Evolutionary conservation across 2,888 invertebrate genomes (phyloP).

Genomic region (Apamea crenata): DNA sequence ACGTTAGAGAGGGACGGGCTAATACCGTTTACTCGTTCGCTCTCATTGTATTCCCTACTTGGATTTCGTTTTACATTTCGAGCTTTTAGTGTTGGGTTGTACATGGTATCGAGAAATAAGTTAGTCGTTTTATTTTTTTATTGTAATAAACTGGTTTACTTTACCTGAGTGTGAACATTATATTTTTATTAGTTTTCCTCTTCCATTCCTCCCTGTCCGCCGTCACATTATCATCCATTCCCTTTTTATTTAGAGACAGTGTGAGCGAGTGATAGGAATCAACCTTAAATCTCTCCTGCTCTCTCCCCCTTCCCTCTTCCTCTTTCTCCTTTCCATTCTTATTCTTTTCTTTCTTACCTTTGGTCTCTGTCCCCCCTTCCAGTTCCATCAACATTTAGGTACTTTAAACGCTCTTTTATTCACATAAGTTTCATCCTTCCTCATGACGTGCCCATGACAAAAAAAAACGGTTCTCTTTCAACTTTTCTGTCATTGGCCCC

Average conservation of each 20-base stretch:
- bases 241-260: background rate
- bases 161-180: background rate
- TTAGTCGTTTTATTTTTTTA: background rate
- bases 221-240: background rate
- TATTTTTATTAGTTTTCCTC: background rate
- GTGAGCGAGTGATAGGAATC: background rate
- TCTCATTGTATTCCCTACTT: slow-evolving; percentile 89
- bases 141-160: background rate
- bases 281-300: background rate
- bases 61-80: slow-evolving; percentile 89
- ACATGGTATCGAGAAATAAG: slow-evolving; percentile 65
- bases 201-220: background rate
- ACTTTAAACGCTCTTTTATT: no score
- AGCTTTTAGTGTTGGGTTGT: slow-evolving; percentile 74
- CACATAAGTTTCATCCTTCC: background rate
- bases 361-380: no score
- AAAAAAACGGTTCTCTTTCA: background rate
- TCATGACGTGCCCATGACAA: background rate
- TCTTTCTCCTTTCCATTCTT: no score
- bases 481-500: background rate
- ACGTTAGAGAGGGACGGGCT: slow-evolving; percentile 73
- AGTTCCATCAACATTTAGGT: background rate
- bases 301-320: no score
- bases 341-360: no score
- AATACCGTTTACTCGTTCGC: slow-evolving; percentile 74